These are phyloP conservation scores for Strongylocentrotus purpuratus DNA, from an alignment of 35 echinoderm and acorn worm genomes.

Conservation along the genomic window DNA sequence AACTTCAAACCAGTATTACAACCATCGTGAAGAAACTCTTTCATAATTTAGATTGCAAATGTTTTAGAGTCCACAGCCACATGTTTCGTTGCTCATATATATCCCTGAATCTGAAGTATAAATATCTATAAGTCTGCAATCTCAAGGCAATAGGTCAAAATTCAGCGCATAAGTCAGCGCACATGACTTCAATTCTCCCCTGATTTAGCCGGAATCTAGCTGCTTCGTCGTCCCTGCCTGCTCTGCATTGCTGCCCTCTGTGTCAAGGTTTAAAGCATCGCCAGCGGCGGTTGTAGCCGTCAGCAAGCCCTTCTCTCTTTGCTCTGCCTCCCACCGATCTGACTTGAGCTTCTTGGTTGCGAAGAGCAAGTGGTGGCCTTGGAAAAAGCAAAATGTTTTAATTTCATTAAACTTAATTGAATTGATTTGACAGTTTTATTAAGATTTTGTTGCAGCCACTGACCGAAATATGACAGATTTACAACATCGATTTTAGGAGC, in stretches of 20 bases:
- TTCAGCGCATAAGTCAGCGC: not conserved
- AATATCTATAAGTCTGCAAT: not conserved
- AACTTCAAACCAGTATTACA: too few relatives aligned
- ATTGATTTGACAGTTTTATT: not conserved
- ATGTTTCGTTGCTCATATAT: not conserved
- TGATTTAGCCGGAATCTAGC: constrained; percentile 26
- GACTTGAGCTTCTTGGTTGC: constrained; percentile 65
- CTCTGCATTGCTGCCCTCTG: not conserved
- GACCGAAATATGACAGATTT: not conserved
- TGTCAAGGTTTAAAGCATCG: not conserved
- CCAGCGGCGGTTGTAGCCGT: not conserved
- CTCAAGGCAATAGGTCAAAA: not conserved
- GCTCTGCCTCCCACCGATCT: constrained; percentile 72
- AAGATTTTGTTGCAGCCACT: not conserved
- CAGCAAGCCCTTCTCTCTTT: constrained; percentile 59
- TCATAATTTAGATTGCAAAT: not conserved
- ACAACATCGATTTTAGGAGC: not conserved
- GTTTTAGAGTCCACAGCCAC: not conserved
- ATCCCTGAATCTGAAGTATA: constrained; percentile 2
- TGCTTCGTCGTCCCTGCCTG: not conserved
- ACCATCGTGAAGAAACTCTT: too few relatives aligned
- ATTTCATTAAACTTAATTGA: not conserved
- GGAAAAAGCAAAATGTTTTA: not conserved
- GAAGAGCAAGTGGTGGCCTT: constrained; percentile 80
- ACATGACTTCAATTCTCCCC: too few relatives aligned